Conservation (phyloP, 2,113 vertebrate species). For the Mirounga angustirostris region DNA sequence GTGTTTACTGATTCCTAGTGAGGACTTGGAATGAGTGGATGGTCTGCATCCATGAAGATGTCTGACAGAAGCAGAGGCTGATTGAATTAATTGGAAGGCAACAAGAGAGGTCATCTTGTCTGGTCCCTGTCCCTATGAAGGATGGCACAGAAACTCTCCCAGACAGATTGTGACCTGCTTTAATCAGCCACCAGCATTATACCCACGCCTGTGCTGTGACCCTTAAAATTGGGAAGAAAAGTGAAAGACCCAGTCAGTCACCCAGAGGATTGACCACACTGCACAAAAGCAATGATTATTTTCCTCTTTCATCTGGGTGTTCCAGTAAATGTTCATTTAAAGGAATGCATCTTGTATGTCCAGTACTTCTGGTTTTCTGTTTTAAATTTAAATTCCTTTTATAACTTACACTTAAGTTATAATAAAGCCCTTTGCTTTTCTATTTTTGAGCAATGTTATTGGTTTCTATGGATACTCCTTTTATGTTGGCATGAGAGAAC, state of each 20-base stretch:
- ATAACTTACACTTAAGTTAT: neutral
- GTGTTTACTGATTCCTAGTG: constrained; percentile 35
- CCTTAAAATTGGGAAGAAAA: constrained; percentile 81
- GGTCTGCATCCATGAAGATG: constrained; percentile 54
- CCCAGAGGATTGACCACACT: constrained; percentile 30
- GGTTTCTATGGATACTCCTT: neutral
- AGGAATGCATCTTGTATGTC: neutral
- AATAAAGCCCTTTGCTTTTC: constrained; percentile 25
- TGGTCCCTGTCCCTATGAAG: constrained; percentile 79
- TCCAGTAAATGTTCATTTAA: neutral
- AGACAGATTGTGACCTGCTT: constrained; percentile 79
- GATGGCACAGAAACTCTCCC: constrained; percentile 72
- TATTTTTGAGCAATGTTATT: neutral
- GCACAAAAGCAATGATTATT: neutral
- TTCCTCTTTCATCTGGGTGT: neutral
- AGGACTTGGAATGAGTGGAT: neutral
- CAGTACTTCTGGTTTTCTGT: neutral
- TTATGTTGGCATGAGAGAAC: neutral
- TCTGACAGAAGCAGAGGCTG: constrained; percentile 66
- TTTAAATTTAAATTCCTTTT: neutral
- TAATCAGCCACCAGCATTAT: constrained; percentile 77
- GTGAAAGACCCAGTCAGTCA: constrained; percentile 73
- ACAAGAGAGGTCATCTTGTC: constrained; percentile 75
- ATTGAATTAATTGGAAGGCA: constrained; percentile 79
- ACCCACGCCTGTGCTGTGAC: constrained; percentile 70